Conservation (phyloP, 1,140 invertebrate genomes). For the Periplaneta americana region DNA sequence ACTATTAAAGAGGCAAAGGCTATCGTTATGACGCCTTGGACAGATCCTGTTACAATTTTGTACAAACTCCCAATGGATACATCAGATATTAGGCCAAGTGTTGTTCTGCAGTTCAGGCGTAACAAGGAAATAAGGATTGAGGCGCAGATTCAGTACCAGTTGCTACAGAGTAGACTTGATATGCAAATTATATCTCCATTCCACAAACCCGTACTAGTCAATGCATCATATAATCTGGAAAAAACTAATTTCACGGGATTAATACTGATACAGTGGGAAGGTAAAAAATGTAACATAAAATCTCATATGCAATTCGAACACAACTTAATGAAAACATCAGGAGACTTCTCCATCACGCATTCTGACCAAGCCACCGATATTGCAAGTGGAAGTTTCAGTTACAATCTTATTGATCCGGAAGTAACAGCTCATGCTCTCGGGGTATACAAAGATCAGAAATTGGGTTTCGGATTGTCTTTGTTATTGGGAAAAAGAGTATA, state of each 20-base stretch:
- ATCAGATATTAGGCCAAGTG: neutral
- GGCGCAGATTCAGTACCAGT: neutral
- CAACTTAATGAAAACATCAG: neutral
- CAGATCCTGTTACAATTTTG: neutral
- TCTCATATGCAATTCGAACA: neutral
- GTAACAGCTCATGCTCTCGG: neutral
- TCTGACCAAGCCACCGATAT: neutral
- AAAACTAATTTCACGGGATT: neutral
- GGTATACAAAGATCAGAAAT: neutral
- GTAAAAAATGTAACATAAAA: neutral
- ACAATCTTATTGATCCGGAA: neutral
- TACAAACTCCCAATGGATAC: neutral
- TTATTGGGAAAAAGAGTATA: neutral
- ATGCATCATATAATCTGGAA: neutral
- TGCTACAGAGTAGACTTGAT: neutral
- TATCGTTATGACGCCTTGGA: neutral
- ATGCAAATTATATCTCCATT: neutral
- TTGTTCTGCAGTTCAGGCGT: neutral
- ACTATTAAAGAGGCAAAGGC: neutral
- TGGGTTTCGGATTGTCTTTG: neutral
- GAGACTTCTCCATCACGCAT: neutral
- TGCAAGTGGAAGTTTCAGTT: neutral
- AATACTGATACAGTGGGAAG: neutral
- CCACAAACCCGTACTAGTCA: neutral
- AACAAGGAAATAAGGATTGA: neutral